Percentiles rank a stretch among this genome's conserved stretches.
These are phyloP conservation scores for Stenodema calcarata DNA, from an alignment of 2,888 invertebrate species.

Conservation along the genomic window DNA sequence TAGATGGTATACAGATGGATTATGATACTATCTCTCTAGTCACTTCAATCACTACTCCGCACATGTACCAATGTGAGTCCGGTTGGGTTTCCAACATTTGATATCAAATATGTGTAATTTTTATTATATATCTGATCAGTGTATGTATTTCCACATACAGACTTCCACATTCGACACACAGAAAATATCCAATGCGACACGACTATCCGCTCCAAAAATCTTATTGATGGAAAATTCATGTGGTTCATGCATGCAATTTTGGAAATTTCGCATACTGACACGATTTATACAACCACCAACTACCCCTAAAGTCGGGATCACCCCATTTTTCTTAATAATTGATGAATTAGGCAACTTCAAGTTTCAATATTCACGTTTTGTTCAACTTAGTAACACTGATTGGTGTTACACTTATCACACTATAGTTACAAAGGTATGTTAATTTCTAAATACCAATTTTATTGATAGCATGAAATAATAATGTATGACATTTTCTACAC, in stretches of 20 bases:
- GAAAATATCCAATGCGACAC: neutral
- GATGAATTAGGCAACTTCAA: neutral
- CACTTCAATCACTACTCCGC: constrained; percentile 71
- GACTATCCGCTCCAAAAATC: neutral
- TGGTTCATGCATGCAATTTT: neutral
- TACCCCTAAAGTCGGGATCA: neutral
- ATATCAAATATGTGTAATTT: neutral
- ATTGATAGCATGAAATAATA: too few species aligned
- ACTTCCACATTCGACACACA: neutral
- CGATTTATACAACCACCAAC: neutral
- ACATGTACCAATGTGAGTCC: constrained; percentile 76
- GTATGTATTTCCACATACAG: neutral
- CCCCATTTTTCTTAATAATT: neutral
- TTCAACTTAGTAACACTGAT: too few species aligned
- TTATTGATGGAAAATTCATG: neutral
- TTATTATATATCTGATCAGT: neutral
- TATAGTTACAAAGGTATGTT: too few species aligned
- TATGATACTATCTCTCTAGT: constrained; percentile 75
- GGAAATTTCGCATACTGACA: neutral
- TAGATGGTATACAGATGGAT: constrained; percentile 68
- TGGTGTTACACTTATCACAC: too few species aligned
- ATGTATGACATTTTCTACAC: too few species aligned
- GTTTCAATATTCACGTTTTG: too few species aligned
- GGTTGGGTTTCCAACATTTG: neutral
- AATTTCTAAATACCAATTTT: too few species aligned